Evolutionary conservation across 2,113 vertebrate species (phyloP), one percentile per base, ranked within the genome.

Genomic region (Semnornis frantzii): DNA sequence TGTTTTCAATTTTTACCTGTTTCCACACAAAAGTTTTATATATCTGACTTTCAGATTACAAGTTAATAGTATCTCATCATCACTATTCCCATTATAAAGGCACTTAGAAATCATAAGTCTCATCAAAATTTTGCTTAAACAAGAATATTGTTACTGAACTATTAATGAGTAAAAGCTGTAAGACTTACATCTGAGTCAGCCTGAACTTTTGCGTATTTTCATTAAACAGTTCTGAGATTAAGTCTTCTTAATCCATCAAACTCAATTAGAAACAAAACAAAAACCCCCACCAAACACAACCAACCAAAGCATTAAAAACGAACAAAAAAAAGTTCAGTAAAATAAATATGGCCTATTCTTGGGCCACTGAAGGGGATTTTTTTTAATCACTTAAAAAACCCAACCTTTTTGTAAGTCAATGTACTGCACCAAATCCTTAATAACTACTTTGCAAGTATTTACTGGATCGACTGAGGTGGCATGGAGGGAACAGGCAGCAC

Each of bases 151-250:
- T 91, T 96, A 85, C 48, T 91, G 82, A 92, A 83, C 82, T 90
- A 79, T 85, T 94, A 85, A 89, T 93, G 87, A 82, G 58, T 55
- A 88, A 89, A 92, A 91, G 62, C 30, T 0, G 0, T 65, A 87
- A 89, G 1, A 0, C 73, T 88, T 93, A 94, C 10, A 39, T 85
- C 75, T 85, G 82, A 94, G 90, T 91, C 87, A 85, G 76, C 33
- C 55, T 94, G 94, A 95, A 96, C 95, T 94, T 93, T 84, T 75
- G 85, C n/a, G 62, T 91, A 70, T 82, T 96, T 95, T 95, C 85
- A 66, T 95, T 79, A 95, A 90, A 93, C 69, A 70, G 46, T 90
- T 64, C 59, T 82, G 87, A 92, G 83, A 90, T 86, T 91, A 94
- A 85, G 28, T 65, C 85, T 81, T 89, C 58, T 92, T 92, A 85